Percentiles rank a stretch among this genome's conserved stretches.
phyloP scores from a whole-genome alignment of 2,797 vertebrate genomes.

The Pachyuromys duprasi region DNA sequence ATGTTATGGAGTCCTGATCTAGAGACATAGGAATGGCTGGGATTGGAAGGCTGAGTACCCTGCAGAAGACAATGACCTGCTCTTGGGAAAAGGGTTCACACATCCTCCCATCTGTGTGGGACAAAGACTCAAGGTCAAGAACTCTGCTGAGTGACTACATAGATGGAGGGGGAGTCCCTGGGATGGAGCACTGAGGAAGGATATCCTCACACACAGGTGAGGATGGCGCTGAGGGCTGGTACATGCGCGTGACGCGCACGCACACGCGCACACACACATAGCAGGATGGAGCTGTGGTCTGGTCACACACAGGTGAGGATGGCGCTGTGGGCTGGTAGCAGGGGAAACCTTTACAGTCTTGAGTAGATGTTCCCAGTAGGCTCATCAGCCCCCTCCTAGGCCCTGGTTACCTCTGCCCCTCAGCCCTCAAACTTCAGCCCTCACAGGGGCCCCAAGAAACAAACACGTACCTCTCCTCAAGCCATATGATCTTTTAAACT shows the following conservation, averaged over 20 bases:
- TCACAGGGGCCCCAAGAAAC: neutral
- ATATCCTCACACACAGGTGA: neutral
- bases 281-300: too few relatives aligned
- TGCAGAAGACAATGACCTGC: neutral
- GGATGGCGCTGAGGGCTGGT: neutral
- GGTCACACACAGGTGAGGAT: neutral
- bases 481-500: neutral
- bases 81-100: neutral
- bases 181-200: neutral
- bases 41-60: neutral
- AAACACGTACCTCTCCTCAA: neutral
- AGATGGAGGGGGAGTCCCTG: too few relatives aligned
- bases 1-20: neutral
- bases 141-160: fast-evolving
- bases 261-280: neutral
- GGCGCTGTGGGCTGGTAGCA: neutral
- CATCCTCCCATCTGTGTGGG: neutral
- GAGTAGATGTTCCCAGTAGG: too few relatives aligned
- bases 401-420: neutral
- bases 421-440: neutral
- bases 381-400: neutral
- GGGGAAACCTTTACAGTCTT: neutral
- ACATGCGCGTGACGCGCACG: too few relatives aligned
- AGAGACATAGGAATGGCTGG: fast-evolving
- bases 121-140: neutral